Base-by-base conservation (phyloP, 2,797 vertebrate species). In the Spinibarbus caldwelli region DNA sequence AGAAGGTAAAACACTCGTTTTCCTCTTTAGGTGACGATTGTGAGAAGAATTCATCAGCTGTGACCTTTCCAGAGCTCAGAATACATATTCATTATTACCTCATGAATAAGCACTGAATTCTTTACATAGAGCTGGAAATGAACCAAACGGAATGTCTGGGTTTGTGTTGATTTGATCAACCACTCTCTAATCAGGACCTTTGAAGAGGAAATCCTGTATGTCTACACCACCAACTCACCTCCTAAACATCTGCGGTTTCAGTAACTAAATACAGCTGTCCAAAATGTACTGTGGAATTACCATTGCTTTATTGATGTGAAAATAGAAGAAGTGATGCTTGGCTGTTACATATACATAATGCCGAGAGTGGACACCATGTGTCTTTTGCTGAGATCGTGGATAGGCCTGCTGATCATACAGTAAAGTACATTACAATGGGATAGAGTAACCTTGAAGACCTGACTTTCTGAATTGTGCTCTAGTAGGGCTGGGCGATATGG, bases 1-100 rank as follows among this genome's bases (percentile, higher is more conserved):
- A 89, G 98, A 99, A 95, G 98, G 98, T 99, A 95, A 95, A 94
- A 89, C 84, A 86, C 23, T 34, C 1, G 1, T 9, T 49, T 75
- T 83, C 29, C 7, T 47, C 26, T 73, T 67, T 29, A n/a, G 71
- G 9, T n/a, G 81, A n/a, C 49, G 26, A 66, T 80, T 68, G 29
- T 62, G 80, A 47, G 19, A n/a, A 31, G 70, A 47, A 47, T 72
- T 45, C 9, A 45, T 70, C 79, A 80, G 31, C 54, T 82, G 57
- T 34, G 77, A 64, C 26, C 38, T 62, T 73, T 34, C 29, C 21
- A 9, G 21, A 34, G 52, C 52, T 57, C 36, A 21, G 8, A 29
- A 82, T 72, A 59, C 38, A 45, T 59, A 31, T 57, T 57, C 11
- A n/a, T 4, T 47, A 36, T 31, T 45, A 26, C 34, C 1, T 47